These are phyloP conservation scores for Mastomys coucha DNA, from an alignment of 2,113 vertebrate genomes.

Conservation along the genomic window DNA sequence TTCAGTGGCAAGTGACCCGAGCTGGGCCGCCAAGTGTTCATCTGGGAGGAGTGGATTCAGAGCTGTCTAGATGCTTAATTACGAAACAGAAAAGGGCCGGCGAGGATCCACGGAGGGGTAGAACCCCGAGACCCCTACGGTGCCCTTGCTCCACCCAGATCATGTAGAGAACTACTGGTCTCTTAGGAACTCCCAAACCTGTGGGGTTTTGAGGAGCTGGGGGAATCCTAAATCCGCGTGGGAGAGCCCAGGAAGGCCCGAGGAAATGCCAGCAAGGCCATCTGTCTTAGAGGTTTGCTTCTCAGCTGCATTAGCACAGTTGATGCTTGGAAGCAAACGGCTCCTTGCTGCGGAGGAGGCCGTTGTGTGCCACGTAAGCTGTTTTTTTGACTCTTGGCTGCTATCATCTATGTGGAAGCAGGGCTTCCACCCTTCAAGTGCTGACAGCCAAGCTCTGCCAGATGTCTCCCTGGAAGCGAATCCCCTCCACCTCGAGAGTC, in stretches of 20 bases:
- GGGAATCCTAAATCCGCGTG: neutral
- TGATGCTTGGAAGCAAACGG: neutral
- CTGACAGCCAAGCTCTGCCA: neutral
- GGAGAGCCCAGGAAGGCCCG: neutral
- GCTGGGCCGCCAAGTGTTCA: neutral
- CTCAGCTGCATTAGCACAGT: neutral
- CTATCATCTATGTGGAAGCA: neutral
- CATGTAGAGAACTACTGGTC: neutral
- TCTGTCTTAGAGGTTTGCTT: neutral
- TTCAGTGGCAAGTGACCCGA: neutral
- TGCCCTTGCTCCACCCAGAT: neutral
- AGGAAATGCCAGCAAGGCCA: neutral
- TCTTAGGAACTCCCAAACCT: neutral
- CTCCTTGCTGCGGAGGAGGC: neutral
- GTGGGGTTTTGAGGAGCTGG: neutral
- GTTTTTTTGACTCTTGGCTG: neutral
- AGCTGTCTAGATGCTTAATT: neutral
- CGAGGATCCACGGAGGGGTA: rapidly evolving
- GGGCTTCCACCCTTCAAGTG: too few species aligned
- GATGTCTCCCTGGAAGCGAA: neutral
- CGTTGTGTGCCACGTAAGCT: rapidly evolving
- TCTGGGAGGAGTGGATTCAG: neutral
- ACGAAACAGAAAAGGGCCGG: neutral
- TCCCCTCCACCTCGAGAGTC: neutral
- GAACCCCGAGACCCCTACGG: neutral